A percentile compares a stretch with the other conserved stretches of the same genome.
phyloP scores from a whole-genome alignment of 1,140 invertebrate species.

The Pomacea maculata region DNA sequence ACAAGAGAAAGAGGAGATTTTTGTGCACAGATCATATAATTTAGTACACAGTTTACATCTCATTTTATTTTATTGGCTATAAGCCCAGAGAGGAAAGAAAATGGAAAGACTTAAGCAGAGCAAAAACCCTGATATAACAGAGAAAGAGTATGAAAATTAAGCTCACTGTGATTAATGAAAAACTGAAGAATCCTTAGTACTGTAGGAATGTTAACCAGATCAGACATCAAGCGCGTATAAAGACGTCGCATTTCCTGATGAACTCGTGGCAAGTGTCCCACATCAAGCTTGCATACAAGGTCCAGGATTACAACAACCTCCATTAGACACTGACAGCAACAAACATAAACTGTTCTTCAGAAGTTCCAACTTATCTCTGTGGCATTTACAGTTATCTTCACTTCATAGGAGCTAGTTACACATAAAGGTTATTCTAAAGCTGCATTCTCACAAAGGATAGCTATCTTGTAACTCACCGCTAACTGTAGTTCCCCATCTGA shows the following conservation, averaged over 20 bases:
- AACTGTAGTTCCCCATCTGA: slow-evolving; percentile 52
- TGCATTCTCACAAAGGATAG: background rate
- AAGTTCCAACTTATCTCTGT: too few relatives aligned
- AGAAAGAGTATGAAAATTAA: background rate
- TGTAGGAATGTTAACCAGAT: slow-evolving; percentile 36
- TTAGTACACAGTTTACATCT: too few relatives aligned
- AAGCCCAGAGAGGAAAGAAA: too few relatives aligned
- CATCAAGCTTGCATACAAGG: slow-evolving; percentile 53
- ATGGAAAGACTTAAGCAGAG: too few relatives aligned
- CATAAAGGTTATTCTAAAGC: too few relatives aligned
- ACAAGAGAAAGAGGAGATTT: too few relatives aligned
- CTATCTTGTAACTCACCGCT: slow-evolving; percentile 47
- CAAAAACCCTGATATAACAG: too few relatives aligned
- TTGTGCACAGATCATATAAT: too few relatives aligned
- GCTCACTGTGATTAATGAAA: slow-evolving; percentile 60
- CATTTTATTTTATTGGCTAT: too few relatives aligned
- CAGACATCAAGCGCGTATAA: slow-evolving; percentile 40
- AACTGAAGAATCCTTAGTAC: slow-evolving; percentile 54
- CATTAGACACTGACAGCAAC: slow-evolving; percentile 46
- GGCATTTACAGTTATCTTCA: too few relatives aligned
- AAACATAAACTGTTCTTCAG: too few relatives aligned
- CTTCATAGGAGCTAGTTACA: too few relatives aligned
- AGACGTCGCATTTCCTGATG: slow-evolving; percentile 55
- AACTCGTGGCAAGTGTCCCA: slow-evolving; percentile 47
- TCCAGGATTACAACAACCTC: slow-evolving; percentile 55